phyloP scores from a whole-genome alignment of 2,797 vertebrate genomes.

The Cyprinella venusta region DNA sequence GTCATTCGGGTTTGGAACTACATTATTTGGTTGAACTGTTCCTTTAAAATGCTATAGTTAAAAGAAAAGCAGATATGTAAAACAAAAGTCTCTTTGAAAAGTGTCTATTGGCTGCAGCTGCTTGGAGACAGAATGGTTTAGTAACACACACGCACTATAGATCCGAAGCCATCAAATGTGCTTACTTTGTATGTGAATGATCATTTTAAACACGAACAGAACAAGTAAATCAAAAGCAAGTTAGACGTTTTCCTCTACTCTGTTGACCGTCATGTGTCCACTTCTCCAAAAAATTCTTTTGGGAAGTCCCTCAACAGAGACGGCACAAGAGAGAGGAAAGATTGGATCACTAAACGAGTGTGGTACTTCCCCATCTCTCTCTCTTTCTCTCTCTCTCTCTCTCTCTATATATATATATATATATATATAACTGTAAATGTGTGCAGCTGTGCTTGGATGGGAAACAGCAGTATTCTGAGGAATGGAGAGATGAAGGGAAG shows the following conservation, averaged over 20 bases:
- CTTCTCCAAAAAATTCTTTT: conserved; percentile 37
- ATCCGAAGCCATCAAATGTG: conserved; percentile 20
- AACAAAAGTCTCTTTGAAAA: conserved; percentile 41
- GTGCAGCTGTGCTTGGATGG: conserved; percentile 59
- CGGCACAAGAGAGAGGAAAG: conserved; percentile 38
- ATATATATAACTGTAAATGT: conserved; percentile 47
- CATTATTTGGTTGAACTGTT: background rate
- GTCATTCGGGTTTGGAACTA: background rate
- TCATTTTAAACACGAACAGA: conserved; percentile 35
- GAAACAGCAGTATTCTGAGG: conserved; percentile 53
- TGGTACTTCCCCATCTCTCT: conserved; percentile 47
- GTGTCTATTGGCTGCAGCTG: conserved; percentile 38
- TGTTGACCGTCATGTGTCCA: conserved; percentile 37
- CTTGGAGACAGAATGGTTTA: conserved; percentile 30
- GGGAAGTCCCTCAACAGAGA: conserved; percentile 37
- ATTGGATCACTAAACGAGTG: conserved; percentile 40
- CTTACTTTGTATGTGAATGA: conserved; percentile 12
- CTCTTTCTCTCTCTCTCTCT: background rate
- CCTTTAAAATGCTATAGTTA: conserved; percentile 32
- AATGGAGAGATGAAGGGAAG: conserved; percentile 53
- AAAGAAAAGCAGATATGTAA: conserved; percentile 41
- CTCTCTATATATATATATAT: background rate
- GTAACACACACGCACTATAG: conserved; percentile 10
- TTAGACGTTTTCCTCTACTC: conserved; percentile 27
- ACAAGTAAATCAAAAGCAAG: conserved; percentile 32